A percentile compares a stretch with the other conserved stretches of the same genome.
Evolutionary conservation across 2,113 vertebrate species (phyloP).

Genomic region (Esox niger): DNA sequence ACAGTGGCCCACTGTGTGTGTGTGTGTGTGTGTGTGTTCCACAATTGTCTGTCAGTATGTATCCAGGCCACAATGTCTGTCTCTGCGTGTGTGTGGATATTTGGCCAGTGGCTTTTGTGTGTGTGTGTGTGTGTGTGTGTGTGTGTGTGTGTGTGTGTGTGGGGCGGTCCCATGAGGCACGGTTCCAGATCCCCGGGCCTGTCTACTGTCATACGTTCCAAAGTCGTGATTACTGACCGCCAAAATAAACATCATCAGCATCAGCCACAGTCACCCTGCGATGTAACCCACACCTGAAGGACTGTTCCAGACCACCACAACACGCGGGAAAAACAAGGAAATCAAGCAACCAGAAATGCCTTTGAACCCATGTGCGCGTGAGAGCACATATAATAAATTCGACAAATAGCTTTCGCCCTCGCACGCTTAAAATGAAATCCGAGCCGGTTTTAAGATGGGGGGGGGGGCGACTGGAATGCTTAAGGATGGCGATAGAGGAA

Average conservation of each 20-base stretch:
- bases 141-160: constrained; percentile 47
- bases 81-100: not conserved
- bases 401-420: not conserved
- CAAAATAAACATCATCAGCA: constrained; percentile 73
- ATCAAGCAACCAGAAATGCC: not conserved
- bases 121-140: constrained; percentile 28
- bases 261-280: constrained; percentile 58
- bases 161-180: constrained; percentile 52
- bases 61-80: not conserved
- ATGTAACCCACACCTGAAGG: constrained; percentile 64
- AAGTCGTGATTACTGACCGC: constrained; percentile 66
- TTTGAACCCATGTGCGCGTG: constrained; percentile 11
- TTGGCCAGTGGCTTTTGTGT: not conserved
- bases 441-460: constrained; percentile 18
- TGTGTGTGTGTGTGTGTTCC: constrained; percentile 17
- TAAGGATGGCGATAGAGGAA: constrained; percentile 16
- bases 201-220: constrained; percentile 61
- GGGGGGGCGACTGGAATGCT: not conserved
- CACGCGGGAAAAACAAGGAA: constrained; percentile 46
- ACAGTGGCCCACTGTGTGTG: constrained; percentile 33
- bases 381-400: not conserved
- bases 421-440: not conserved
- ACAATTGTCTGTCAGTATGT: not conserved
- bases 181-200: constrained; percentile 58
- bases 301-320: constrained; percentile 72